Conservation (phyloP, 2,888 invertebrate species). For the Pycnomerus fuliginosus region DNA sequence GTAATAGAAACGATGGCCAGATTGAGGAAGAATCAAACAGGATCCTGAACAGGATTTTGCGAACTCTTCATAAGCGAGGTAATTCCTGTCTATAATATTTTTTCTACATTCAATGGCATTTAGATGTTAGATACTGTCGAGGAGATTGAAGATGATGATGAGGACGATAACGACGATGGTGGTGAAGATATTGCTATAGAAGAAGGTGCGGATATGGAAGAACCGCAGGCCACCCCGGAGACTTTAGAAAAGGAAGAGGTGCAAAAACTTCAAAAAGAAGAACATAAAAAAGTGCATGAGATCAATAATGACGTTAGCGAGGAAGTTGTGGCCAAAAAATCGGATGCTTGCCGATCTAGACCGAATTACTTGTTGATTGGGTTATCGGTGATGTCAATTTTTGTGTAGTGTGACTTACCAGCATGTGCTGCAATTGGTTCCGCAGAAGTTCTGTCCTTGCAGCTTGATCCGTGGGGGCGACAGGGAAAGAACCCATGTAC, state of each 20-base stretch:
- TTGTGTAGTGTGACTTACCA: too few relatives aligned
- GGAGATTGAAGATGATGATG: conserved; percentile 27
- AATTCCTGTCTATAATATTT: too few relatives aligned
- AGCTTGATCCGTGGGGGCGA: conserved; percentile 66
- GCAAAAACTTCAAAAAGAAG: conserved; percentile 3
- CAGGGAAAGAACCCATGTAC: conserved; percentile 79
- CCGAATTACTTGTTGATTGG: too few relatives aligned
- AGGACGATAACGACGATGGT: conserved; percentile 21
- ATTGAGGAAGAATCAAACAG: too few relatives aligned
- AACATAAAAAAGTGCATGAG: conserved; percentile 3
- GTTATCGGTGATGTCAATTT: too few relatives aligned
- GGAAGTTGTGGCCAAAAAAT: too few relatives aligned
- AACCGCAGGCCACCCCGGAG: conserved; percentile 3
- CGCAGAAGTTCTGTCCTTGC: conserved; percentile 62
- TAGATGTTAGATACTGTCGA: too few relatives aligned
- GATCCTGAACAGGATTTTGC: too few relatives aligned
- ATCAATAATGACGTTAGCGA: neutral
- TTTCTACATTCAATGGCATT: too few relatives aligned
- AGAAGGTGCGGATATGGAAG: conserved; percentile 20
- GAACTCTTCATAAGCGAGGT: too few relatives aligned
- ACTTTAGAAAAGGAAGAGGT: conserved; percentile 3
- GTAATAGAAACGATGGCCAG: too few relatives aligned
- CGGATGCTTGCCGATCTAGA: too few relatives aligned
- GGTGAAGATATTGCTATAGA: conserved; percentile 29
- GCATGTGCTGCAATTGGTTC: conserved; percentile 47